Evolutionary conservation across 2,888 invertebrate species (phyloP).

Genomic region (Ophraella communa): DNA sequence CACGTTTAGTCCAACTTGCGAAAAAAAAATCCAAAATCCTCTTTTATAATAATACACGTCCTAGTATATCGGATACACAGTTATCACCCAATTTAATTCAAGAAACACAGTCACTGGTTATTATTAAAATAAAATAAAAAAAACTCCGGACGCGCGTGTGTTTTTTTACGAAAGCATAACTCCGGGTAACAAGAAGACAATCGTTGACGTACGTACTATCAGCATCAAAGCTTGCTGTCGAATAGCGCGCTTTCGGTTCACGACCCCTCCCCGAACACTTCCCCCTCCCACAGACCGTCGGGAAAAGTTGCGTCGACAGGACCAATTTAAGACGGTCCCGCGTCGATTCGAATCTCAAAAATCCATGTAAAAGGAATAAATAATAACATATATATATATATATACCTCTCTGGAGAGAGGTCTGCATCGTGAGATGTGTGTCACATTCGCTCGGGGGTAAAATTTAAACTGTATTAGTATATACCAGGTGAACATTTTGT

Average conservation of each 20-base stretch:
- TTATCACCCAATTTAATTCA: conserved; percentile 21
- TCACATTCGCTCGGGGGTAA: conserved; percentile 27
- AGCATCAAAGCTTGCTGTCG: conserved; percentile 49
- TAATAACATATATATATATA: conserved; percentile 56
- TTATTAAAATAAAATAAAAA: conserved; percentile 1
- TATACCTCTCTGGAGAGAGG: conserved; percentile 23
- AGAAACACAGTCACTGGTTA: conserved; percentile 30
- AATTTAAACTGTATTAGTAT: conserved; percentile 13
- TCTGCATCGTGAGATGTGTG: conserved; percentile 24
- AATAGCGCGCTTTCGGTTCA: conserved; percentile 54
- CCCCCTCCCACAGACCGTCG: conserved; percentile 47
- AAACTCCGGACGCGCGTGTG: conserved; percentile 38
- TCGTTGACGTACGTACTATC: conserved; percentile 35
- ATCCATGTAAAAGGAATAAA: conserved; percentile 63
- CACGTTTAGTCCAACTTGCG: conserved; percentile 50
- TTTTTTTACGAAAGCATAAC: conserved; percentile 55
- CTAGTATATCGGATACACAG: conserved; percentile 9
- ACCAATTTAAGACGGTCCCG: conserved; percentile 55
- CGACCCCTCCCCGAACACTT: conserved; percentile 50
- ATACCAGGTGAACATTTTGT: not conserved
- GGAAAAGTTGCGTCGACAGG: conserved; percentile 55
- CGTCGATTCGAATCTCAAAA: conserved; percentile 60
- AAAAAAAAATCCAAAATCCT: conserved; percentile 45
- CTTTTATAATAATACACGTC: conserved; percentile 16
- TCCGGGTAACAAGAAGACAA: conserved; percentile 46